These are phyloP conservation scores for Standfussiana lucernea DNA, from an alignment of 2,888 invertebrate genomes.

Conservation along the genomic window DNA sequence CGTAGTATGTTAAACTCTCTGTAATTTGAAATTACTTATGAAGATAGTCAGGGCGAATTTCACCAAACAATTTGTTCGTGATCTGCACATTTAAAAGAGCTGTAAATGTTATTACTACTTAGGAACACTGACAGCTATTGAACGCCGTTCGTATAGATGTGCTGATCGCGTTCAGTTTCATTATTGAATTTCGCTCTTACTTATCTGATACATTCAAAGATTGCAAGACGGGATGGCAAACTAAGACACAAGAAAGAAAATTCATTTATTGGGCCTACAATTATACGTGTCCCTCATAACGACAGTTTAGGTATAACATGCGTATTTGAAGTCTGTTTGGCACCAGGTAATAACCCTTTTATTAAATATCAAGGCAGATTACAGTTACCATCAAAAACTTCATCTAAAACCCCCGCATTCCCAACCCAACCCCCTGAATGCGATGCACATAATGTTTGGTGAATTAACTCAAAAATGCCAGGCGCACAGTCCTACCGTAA, in stretches of 20 bases:
- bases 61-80: not conserved
- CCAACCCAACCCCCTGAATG: conserved; percentile 29
- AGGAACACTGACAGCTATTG: no score
- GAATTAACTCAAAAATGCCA: conserved; percentile 66
- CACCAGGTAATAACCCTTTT: not conserved
- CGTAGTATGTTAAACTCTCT: no score
- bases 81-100: not conserved
- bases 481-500: conserved; percentile 48
- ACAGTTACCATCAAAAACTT: conserved; percentile 29
- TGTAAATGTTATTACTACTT: not conserved
- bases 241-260: no score
- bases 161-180: no score
- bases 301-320: not conserved
- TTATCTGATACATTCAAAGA: no score
- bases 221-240: no score
- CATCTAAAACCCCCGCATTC: conserved; percentile 20
- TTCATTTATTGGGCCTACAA: not conserved
- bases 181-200: no score
- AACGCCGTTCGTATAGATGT: no score
- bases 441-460: conserved; percentile 55
- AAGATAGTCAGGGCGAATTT: not conserved
- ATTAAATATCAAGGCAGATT: not conserved
- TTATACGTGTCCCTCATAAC: not conserved
- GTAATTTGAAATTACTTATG: conserved; percentile 1
- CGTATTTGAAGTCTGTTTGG: not conserved